phyloP scores from a whole-genome alignment of 2,797 vertebrate genomes.

The Halcyon smyrnensis region DNA sequence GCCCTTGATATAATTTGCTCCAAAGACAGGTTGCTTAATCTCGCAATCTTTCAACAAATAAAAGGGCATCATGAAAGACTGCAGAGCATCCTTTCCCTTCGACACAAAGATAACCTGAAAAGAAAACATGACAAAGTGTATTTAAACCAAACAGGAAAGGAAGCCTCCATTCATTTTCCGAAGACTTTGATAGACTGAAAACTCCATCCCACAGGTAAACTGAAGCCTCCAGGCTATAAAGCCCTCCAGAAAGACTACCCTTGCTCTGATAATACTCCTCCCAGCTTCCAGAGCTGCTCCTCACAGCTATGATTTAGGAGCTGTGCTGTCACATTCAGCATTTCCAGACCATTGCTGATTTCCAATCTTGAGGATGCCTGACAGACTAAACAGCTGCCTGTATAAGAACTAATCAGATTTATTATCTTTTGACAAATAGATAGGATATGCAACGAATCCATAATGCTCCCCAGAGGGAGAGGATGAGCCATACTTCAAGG shows the following conservation, averaged over 20 bases:
- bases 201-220: neutral
- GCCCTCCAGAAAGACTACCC: neutral
- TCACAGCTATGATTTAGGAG: neutral
- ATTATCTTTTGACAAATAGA: slow-evolving; percentile 27
- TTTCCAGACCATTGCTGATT: slow-evolving; percentile 29
- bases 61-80: slow-evolving; percentile 98
- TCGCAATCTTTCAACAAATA: slow-evolving; percentile 96
- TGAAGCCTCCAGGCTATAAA: neutral
- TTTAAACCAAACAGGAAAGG: neutral
- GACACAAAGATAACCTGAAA: slow-evolving; percentile 93
- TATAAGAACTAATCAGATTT: slow-evolving; percentile 37
- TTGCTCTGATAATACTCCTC: neutral
- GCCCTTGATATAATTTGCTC: slow-evolving; percentile 96
- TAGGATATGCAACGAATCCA: neutral
- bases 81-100: slow-evolving; percentile 90
- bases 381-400: neutral
- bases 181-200: neutral
- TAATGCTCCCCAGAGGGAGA: neutral
- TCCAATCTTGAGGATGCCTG: neutral
- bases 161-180: neutral
- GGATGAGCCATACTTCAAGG: neutral
- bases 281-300: neutral
- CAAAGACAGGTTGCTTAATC: slow-evolving; percentile 95
- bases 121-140: neutral
- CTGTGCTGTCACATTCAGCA: neutral